Percentiles rank a stretch among this genome's conserved stretches.
phyloP scores from a whole-genome alignment of 2,888 invertebrate species.

The Brenthis daphne region DNA sequence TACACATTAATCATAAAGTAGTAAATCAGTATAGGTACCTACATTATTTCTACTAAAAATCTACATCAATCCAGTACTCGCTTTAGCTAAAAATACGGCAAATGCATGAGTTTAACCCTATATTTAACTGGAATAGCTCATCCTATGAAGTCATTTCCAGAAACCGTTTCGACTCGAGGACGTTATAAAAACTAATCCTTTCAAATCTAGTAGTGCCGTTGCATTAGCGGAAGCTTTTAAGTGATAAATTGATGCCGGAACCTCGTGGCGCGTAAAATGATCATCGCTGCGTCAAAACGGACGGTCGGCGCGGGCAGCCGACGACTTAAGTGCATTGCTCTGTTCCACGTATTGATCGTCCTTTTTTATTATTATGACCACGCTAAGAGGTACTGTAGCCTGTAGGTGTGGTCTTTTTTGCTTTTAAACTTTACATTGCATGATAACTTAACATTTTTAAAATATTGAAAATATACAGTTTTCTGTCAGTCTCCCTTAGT shows the following conservation, averaged over 20 bases:
- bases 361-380: conserved; percentile 37
- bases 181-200: conserved; percentile 54
- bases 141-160: conserved; percentile 48
- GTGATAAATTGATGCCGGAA: conserved; percentile 81
- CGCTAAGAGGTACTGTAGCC: conserved; percentile 15
- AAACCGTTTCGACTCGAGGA: conserved; percentile 50
- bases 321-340: conserved; percentile 65
- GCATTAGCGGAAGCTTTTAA: conserved; percentile 76
- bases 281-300: conserved; percentile 65
- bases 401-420: conserved; percentile 46
- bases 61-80: too few species aligned
- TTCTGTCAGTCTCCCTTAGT: background rate
- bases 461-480: background rate
- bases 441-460: background rate
- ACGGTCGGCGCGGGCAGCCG: conserved; percentile 49
- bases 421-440: conserved; percentile 29
- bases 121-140: conserved; percentile 34
- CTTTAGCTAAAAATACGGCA: conserved; percentile 16
- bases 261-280: conserved; percentile 74
- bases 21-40: background rate
- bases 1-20: background rate
- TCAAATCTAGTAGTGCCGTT: conserved; percentile 52
- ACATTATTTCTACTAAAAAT: too few species aligned
- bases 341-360: conserved; percentile 42
- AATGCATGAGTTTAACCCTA: conserved; percentile 28